A percentile compares a stretch with the other conserved stretches of the same genome.
These are phyloP conservation scores for Bombyx huttoni DNA, from an alignment of 2,888 invertebrate genomes.

Conservation along the genomic window DNA sequence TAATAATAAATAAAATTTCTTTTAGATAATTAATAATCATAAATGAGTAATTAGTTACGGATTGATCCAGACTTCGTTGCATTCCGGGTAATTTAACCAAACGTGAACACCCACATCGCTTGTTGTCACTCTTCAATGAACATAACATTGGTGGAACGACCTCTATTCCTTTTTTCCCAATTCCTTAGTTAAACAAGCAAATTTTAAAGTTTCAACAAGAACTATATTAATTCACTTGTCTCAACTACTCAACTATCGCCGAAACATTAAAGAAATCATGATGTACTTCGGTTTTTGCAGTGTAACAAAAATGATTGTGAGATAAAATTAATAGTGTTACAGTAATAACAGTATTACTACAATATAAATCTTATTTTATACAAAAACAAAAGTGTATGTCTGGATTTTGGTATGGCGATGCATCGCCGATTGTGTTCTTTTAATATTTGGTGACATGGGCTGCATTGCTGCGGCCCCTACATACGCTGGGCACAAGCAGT, in stretches of 20 bases:
- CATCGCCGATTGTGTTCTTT: slow-evolving; percentile 31
- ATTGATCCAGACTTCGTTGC: slow-evolving; percentile 25
- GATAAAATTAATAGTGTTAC: slow-evolving; percentile 62
- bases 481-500: slow-evolving; percentile 61
- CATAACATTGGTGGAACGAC: slow-evolving; percentile 67
- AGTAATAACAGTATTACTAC: slow-evolving; percentile 46
- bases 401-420: slow-evolving; percentile 52
- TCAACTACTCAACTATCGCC: slow-evolving; percentile 36
- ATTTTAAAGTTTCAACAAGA: slow-evolving; percentile 14
- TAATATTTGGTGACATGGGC: slow-evolving; percentile 65
- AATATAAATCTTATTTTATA: slow-evolving; percentile 41
- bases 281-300: slow-evolving; percentile 44
- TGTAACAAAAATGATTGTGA: slow-evolving; percentile 68
- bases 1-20: slow-evolving; percentile 14
- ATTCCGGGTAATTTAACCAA: slow-evolving; percentile 35
- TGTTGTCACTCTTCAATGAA: slow-evolving; percentile 69
- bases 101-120: slow-evolving; percentile 49
- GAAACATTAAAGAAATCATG: slow-evolving; percentile 38
- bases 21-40: background rate
- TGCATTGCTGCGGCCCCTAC: slow-evolving; percentile 44
- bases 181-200: slow-evolving; percentile 33
- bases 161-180: slow-evolving; percentile 46
- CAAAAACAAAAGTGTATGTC: slow-evolving; percentile 42
- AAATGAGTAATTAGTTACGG: slow-evolving; percentile 15
- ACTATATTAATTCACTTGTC: slow-evolving; percentile 4